These are phyloP conservation scores for Mormoops blainvillei DNA, from an alignment of 2,113 vertebrate species.

Conservation along the genomic window DNA sequence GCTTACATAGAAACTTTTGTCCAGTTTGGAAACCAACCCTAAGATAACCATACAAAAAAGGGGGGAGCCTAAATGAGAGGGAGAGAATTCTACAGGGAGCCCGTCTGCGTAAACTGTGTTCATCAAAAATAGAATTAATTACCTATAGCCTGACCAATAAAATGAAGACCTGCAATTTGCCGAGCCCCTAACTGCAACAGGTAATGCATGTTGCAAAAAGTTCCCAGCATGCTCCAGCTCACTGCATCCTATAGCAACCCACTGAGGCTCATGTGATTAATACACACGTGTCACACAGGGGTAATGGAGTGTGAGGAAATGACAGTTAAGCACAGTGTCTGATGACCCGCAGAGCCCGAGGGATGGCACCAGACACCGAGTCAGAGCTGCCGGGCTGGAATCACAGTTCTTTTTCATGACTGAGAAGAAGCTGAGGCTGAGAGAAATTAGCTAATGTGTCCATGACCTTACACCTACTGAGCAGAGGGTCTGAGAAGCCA, in stretches of 20 bases:
- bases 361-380: background rate
- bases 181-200: background rate
- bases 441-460: background rate
- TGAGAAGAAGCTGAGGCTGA: background rate
- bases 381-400: background rate
- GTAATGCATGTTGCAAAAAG: background rate
- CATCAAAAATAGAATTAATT: background rate
- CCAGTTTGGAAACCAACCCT: background rate
- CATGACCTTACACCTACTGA: background rate
- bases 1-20: background rate
- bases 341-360: background rate
- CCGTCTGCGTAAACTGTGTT: background rate
- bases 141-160: background rate
- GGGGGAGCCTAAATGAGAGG: background rate
- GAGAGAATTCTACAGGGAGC: fast-evolving
- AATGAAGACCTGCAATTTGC: background rate
- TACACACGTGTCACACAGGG: background rate
- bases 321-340: background rate
- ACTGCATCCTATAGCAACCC: background rate
- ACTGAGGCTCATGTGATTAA: fast-evolving
- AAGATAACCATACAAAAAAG: background rate
- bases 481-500: background rate
- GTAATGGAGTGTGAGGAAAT: no score
- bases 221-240: background rate
- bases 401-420: background rate